Evolutionary conservation across 2,797 vertebrate species (phyloP), one percentile per base, ranked within the genome.

Genomic region (Gadopsis bispinosus): DNA sequence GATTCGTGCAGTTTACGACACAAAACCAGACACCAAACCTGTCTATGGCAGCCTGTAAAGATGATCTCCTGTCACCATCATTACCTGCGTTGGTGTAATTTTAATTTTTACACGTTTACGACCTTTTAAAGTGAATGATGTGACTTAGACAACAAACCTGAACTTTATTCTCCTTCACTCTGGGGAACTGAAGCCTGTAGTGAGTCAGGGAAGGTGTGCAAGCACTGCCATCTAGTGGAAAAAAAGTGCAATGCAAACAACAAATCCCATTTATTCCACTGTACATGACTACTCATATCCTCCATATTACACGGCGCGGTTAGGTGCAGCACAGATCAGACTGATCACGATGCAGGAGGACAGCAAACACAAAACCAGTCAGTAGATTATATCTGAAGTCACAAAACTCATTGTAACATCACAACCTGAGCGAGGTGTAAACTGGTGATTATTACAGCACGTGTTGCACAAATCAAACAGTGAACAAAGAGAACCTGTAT

Each of bases 151-250:
- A 45, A 51, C 11, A 4, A 8, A 45, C 7, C 73, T 41, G 22
- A 16, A 26, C 20, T 63, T 33, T 26, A 19, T 47, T 17, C 13
- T n/a, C 2, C 11, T 10, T 69, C 33, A 33, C 19, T 58, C 1
- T 48, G 12, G 26, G 71, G 22, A 43, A 66, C 10, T 4, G 16
- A 4, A n/a, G 8, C 12, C 12, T 1, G 53, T 8, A 3, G 26
- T 7, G 8, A 51, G 45, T 39, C 35, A 43, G 2, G 29, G 53
- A 39, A 47, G 12, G 14, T 81, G 69, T 77, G 76, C 11, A 26
- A 29, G 31, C 60, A 67, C 77, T 79, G 84, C 87, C 89, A 89
- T 80, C 91, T 87, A 72, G 87, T 88, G 90, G 82, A 39, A 13
- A 53, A 60, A 2, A 61, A 20, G 37, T 54, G 74, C 22, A 76